phyloP scores from a whole-genome alignment of 2,888 invertebrate genomes.

The Xanthia togata region DNA sequence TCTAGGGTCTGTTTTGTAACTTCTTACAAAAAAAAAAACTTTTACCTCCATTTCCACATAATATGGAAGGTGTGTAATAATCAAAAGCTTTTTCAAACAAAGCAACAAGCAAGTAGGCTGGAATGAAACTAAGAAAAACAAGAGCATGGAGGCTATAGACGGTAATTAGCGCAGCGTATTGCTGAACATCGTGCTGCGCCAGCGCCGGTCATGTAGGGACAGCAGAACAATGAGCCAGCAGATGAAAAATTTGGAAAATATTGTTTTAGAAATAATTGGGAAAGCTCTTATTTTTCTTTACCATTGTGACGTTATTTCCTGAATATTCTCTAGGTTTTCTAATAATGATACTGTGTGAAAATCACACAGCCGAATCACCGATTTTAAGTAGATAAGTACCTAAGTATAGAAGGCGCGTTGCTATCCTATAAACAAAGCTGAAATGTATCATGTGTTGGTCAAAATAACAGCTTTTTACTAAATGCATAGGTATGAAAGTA shows the following conservation, averaged over 20 bases:
- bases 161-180: conserved; percentile 62
- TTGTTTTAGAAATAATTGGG: no score
- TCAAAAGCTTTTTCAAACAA: conserved; percentile 7
- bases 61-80: not conserved
- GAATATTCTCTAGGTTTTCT: no score
- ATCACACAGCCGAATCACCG: no score
- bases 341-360: no score
- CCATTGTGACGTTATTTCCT: no score
- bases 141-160: conserved; percentile 49
- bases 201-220: conserved; percentile 37
- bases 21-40: not conserved
- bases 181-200: conserved; percentile 60
- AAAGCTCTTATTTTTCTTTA: no score
- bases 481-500: no score
- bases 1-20: not conserved
- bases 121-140: conserved; percentile 33
- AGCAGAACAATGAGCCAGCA: conserved; percentile 25
- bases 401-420: no score
- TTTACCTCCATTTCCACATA: not conserved
- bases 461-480: no score
- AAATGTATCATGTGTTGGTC: no score
- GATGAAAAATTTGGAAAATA: not conserved
- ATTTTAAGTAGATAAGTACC: no score
- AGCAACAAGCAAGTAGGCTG: conserved; percentile 4
- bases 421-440: no score